Conservation (phyloP, 2,888 invertebrate species). For the Ecliptopera silaceata region DNA sequence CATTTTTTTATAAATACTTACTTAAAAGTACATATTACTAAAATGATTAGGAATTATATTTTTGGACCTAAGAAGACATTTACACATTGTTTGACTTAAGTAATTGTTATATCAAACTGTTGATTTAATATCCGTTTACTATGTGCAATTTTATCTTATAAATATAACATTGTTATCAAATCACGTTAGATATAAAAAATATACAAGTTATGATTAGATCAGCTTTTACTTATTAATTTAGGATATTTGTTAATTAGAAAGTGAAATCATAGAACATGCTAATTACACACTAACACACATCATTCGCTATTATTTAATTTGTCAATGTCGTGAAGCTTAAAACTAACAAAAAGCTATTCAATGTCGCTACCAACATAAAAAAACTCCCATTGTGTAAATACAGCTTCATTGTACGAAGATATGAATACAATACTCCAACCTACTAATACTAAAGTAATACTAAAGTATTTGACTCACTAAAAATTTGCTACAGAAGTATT, state of each 20-base stretch:
- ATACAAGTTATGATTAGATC: background rate
- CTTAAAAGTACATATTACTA: too few relatives aligned
- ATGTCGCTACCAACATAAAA: constrained; percentile 39
- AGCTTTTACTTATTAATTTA: constrained; percentile 26
- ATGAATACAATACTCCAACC: too few relatives aligned
- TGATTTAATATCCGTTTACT: background rate
- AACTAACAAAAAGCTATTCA: constrained; percentile 35
- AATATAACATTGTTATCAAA: constrained; percentile 19
- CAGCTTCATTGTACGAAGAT: background rate
- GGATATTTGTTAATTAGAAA: constrained; percentile 2
- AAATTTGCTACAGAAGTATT: background rate
- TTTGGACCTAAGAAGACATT: too few relatives aligned
- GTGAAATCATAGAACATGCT: constrained; percentile 8
- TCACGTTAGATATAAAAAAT: constrained; percentile 23
- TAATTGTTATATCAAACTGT: too few relatives aligned
- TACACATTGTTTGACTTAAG: too few relatives aligned
- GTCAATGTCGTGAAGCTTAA: constrained; percentile 49
- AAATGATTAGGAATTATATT: too few relatives aligned
- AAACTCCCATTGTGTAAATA: constrained; percentile 5
- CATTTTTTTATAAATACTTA: too few relatives aligned
- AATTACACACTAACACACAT: constrained; percentile 12
- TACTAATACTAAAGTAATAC: too few relatives aligned
- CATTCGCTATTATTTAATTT: constrained; percentile 33
- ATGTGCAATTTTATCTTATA: constrained; percentile 13
- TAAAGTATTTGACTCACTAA: too few relatives aligned